Percentiles rank a stretch among this genome's conserved stretches.
Conservation (phyloP, 1,140 invertebrate genomes). For the Pogonognathellus flavescens region DNA sequence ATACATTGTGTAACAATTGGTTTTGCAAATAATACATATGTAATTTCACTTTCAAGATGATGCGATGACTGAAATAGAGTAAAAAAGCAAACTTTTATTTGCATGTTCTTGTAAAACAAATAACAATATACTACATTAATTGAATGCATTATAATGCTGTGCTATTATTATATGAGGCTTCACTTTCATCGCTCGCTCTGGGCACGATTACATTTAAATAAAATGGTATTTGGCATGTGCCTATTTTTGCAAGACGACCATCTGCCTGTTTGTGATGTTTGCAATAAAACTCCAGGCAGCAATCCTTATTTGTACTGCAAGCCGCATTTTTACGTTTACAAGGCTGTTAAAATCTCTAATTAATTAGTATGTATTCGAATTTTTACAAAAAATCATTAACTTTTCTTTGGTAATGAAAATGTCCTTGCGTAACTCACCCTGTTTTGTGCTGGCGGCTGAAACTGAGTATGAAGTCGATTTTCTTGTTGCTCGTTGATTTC, state of each 20-base stretch:
- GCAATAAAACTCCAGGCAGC: slow-evolving; percentile 26
- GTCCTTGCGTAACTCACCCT: background rate
- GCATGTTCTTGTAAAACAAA: too few species aligned
- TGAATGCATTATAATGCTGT: too few species aligned
- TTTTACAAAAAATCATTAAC: too few species aligned
- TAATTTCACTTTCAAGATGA: too few species aligned
- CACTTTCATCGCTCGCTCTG: background rate
- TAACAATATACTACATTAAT: too few species aligned
- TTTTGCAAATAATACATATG: too few species aligned
- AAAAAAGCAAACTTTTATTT: too few species aligned
- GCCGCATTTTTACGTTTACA: slow-evolving; percentile 17
- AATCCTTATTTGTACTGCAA: slow-evolving; percentile 11
- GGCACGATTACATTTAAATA: slow-evolving; percentile 10
- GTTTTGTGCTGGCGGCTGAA: background rate
- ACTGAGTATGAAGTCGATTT: background rate
- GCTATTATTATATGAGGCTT: too few species aligned
- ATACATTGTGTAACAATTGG: too few species aligned
- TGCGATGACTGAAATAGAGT: too few species aligned
- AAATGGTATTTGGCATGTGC: slow-evolving; percentile 13
- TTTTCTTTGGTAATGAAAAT: too few species aligned
- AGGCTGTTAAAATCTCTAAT: background rate
- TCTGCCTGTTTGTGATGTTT: slow-evolving; percentile 9
- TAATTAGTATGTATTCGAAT: background rate
- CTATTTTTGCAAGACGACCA: slow-evolving; percentile 16
- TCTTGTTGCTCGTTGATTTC: background rate